Evolutionary conservation across 2,113 vertebrate genomes (phyloP), one percentile per base, ranked within the genome.

Genomic region (Lepus timidus): DNA sequence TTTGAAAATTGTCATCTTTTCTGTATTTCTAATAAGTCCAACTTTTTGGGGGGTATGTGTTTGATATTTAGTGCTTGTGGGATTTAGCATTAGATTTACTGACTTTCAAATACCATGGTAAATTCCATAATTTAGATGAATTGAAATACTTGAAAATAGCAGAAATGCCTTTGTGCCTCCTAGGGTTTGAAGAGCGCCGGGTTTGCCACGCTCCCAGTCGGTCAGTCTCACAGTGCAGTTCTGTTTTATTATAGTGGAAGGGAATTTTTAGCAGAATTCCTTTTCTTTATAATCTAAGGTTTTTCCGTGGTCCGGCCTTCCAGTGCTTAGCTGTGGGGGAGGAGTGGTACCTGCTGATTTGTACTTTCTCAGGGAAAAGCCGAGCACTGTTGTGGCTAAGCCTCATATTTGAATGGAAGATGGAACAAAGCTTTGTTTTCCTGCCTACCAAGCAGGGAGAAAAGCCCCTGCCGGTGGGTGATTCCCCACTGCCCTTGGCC

Each of bases 141-240:
- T 91, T 84, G 84, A 89, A 95, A 70, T 85, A 29, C 76, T 90
- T 90, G 44, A 76, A 90, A 96, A 83, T 89, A 91, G 31, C 64
- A 91, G 49, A 90, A 44, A 3, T n/a, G 64, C 87, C 80, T 51
- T 29, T 9, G 31, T 36, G 39, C 55, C 25, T 79, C 29, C 65
- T 39, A 16, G 58, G 39, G 6, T 85, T 71, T 81, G 76, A n/a
- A 73, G 78, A 92, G 55, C 65, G 13, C 4, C 25, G 3, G 39
- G 33, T 64, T 8, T 39, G 44, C 44, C 55, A 2, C 73, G 16
- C 62, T 74, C n/a, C 71, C 17, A 55, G 20, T 20, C 19, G 19
- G 13, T 55, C 5, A n/a, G 49, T 44, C 44, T 44, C 44, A 33
- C 65, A 10, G 20, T 16, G 85, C 36, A 58, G 9, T 62, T 88